Evolutionary conservation across 1,140 invertebrate genomes (phyloP), one percentile per base, ranked within the genome.

Genomic region (Sycophila sp.): DNA sequence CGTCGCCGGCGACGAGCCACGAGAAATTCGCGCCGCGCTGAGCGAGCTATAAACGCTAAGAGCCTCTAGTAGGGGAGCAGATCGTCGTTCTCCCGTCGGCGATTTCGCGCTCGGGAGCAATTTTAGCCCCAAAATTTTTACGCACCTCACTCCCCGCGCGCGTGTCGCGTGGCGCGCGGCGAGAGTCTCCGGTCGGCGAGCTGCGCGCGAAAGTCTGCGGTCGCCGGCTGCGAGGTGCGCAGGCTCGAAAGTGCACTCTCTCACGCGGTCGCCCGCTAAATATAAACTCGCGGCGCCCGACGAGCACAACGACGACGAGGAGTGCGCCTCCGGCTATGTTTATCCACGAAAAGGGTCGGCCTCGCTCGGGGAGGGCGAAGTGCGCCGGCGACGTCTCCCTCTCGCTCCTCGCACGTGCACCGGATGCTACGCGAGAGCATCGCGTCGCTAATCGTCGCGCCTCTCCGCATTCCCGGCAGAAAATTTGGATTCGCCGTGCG

Each of bases 71-170:
- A 62, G 13, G n/a, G 32, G 28, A 34, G 30, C 32, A 7, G 53
- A n/a, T 15, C n/a, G 13, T 51, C n/a, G 15, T 19, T 47, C 45
- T 51, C 47, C 15, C 6, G 53, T 1, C n/a, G 22, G 34, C 36
- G n/a, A 60, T 40, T 42, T 28, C 36, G 28, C 59, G 19, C 15
- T 1, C 13, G 28, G 42, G 45, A 53, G 55, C 42, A 69, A 62
- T 60, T 69, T 69, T 69, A 69, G 47, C 42, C 45, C 30, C 26
- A 32, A 62, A 69, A 69, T 49, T 60, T 60, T 40, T 60, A 17
- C 56, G n/a, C 24, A 49, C 30, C n/a, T 19, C 7, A 10, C 17
- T 24, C n/a, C 17, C 8, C 10, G n/a, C 24, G 7, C 26, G 58
- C 42, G 28, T 36, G 49, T 13, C 24, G 11, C 19, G 8, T 22